A percentile compares a stretch with the other conserved stretches of the same genome.
Evolutionary conservation across 2,888 invertebrate species (phyloP).

Genomic region (Meiosimyza platycephala): DNA sequence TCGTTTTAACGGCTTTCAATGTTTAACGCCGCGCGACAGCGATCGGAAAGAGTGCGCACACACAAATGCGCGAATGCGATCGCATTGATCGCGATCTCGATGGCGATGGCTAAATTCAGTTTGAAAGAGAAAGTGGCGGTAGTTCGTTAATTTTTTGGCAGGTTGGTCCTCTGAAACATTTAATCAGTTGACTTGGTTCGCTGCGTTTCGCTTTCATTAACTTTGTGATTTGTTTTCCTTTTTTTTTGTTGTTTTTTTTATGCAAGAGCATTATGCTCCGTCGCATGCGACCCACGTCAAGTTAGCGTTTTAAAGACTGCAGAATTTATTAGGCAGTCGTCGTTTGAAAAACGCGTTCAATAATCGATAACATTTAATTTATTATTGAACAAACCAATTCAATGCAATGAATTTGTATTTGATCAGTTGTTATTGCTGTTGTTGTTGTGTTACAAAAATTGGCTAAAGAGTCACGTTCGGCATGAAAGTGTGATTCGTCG

Average conservation of each 20-base stretch:
- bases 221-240: background rate
- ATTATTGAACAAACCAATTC: slow-evolving; percentile 9
- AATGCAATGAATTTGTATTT: background rate
- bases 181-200: slow-evolving; percentile 51
- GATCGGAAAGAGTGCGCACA: slow-evolving; percentile 50
- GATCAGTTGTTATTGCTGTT: background rate
- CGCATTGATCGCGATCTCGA: slow-evolving; percentile 18
- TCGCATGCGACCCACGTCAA: background rate
- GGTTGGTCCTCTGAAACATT: slow-evolving; percentile 42
- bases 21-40: slow-evolving; percentile 11
- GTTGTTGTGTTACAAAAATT: slow-evolving; percentile 11
- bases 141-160: slow-evolving; percentile 58
- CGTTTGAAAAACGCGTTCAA: slow-evolving; percentile 26
- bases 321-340: slow-evolving; percentile 19
- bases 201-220: background rate
- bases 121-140: slow-evolving; percentile 60
- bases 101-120: slow-evolving; percentile 23
- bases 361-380: slow-evolving; percentile 34
- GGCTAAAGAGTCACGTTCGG: slow-evolving; percentile 1
- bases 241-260: too few relatives aligned
- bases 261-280: too few relatives aligned
- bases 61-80: background rate
- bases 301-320: slow-evolving; percentile 13
- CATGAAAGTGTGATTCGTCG: slow-evolving; percentile 28
- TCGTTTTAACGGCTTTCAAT: slow-evolving; percentile 19